A percentile compares a stretch with the other conserved stretches of the same genome.
Evolutionary conservation across 2,113 vertebrate genomes (phyloP).

Genomic region (Narcine bancroftii): DNA sequence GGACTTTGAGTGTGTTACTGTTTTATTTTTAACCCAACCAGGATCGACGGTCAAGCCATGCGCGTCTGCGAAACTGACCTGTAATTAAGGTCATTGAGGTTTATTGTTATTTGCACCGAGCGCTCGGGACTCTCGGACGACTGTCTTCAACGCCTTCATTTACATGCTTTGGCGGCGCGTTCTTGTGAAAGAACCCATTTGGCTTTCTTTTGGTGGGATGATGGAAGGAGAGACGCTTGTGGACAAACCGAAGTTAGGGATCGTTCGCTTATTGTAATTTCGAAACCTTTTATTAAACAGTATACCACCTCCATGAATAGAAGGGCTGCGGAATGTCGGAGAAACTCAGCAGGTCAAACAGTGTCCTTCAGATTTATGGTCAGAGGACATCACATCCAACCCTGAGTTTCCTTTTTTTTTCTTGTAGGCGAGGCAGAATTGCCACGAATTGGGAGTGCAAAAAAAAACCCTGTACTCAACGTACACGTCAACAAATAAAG

Average conservation of each 20-base stretch:
- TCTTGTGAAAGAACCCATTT: not conserved
- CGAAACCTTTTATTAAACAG: not conserved
- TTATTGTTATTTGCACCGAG: not conserved
- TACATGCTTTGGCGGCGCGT: not conserved
- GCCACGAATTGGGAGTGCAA: too few species aligned
- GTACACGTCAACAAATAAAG: too few species aligned
- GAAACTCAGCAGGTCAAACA: too few species aligned
- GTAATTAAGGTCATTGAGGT: not conserved
- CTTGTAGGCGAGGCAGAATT: too few species aligned
- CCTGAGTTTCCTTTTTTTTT: too few species aligned
- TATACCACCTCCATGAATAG: too few species aligned
- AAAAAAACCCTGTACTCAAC: too few species aligned
- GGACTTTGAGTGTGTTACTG: not conserved
- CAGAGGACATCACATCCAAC: too few species aligned
- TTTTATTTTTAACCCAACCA: not conserved
- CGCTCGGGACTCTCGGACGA: not conserved
- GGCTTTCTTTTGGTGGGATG: not conserved
- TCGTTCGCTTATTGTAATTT: not conserved
- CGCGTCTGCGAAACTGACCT: not conserved
- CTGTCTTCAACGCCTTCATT: not conserved
- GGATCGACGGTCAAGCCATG: not conserved
- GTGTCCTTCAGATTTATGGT: too few species aligned
- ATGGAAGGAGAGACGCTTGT: not conserved
- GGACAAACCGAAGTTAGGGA: not conserved
- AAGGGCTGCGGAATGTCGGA: too few species aligned